Percentiles rank a stretch among this genome's conserved stretches.
These are phyloP conservation scores for Lissocephala sabroskyi DNA, from an alignment of 2,888 invertebrate genomes.

Conservation along the genomic window DNA sequence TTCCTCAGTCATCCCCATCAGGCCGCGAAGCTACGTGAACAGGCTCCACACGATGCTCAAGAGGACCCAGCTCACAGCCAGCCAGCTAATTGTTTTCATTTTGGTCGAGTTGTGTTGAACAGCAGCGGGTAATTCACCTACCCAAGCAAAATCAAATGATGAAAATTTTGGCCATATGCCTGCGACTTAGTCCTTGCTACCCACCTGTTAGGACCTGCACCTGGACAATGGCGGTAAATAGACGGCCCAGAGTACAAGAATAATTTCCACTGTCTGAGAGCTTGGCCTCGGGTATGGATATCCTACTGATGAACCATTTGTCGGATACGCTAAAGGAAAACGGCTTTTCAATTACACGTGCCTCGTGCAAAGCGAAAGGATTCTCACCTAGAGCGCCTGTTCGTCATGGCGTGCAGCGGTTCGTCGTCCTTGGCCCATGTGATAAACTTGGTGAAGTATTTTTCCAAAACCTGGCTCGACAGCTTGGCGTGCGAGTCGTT, in stretches of 20 bases:
- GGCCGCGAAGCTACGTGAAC: background rate
- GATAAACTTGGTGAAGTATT: conserved; percentile 56
- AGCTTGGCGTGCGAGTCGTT: conserved; percentile 34
- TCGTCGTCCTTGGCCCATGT: conserved; percentile 65
- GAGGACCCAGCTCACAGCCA: conserved; percentile 1
- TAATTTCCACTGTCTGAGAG: conserved; percentile 80
- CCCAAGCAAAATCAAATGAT: conserved; percentile 1
- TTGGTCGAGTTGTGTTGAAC: conserved; percentile 68
- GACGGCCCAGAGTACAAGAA: conserved; percentile 77
- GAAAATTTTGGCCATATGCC: background rate
- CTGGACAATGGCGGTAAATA: conserved; percentile 78
- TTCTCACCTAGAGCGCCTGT: conserved; percentile 51
- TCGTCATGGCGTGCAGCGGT: conserved; percentile 41
- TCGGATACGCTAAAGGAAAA: conserved; percentile 68
- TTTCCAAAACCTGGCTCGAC: conserved; percentile 46
- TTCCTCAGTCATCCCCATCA: background rate
- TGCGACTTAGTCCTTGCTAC: conserved; percentile 22
- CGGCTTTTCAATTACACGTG: too few species aligned
- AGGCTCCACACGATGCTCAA: background rate
- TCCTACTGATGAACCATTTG: conserved; percentile 67
- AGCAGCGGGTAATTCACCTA: conserved; percentile 69
- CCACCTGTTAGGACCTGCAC: conserved; percentile 81
- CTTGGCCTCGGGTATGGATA: conserved; percentile 75
- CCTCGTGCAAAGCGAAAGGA: too few species aligned
- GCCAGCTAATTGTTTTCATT: conserved; percentile 14